phyloP scores from a whole-genome alignment of 2,797 vertebrate species.

The Monodelphis domestica region DNA sequence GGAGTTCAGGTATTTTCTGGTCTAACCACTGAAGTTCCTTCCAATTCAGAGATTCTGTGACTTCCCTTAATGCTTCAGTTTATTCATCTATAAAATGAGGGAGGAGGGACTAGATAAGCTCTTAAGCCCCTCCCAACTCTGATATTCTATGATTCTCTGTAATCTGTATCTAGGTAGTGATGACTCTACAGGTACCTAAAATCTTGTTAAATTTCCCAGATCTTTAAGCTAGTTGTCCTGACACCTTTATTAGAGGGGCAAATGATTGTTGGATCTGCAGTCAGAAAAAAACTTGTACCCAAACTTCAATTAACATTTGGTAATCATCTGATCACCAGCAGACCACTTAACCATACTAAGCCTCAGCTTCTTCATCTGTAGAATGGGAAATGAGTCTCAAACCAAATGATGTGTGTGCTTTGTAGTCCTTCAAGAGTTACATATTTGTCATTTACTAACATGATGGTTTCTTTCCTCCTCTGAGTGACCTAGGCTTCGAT shows the following conservation, averaged over 20 bases:
- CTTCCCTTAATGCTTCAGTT: background rate
- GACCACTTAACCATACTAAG: background rate
- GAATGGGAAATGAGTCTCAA: background rate
- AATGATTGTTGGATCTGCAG: background rate
- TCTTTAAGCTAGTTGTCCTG: background rate
- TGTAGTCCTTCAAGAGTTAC: background rate
- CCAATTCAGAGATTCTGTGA: background rate
- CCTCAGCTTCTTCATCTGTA: background rate
- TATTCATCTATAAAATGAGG: background rate
- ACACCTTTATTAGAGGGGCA: background rate
- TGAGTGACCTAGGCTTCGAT: background rate
- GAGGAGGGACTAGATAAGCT: background rate
- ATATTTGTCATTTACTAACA: background rate
- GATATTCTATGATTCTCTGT: background rate
- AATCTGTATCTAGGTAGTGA: background rate
- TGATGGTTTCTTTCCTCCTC: background rate
- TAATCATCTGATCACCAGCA: background rate
- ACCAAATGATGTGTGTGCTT: background rate
- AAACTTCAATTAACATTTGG: background rate
- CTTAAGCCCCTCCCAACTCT: background rate
- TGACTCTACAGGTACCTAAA: background rate
- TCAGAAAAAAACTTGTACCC: background rate
- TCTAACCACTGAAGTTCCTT: background rate
- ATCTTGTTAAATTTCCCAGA: background rate
- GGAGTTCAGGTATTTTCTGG: background rate